A percentile compares a stretch with the other conserved stretches of the same genome.
phyloP scores from a whole-genome alignment of 30 jellyfish, hydroid and myxozoan genomes.

The Chrysaora quinquecirrha region DNA sequence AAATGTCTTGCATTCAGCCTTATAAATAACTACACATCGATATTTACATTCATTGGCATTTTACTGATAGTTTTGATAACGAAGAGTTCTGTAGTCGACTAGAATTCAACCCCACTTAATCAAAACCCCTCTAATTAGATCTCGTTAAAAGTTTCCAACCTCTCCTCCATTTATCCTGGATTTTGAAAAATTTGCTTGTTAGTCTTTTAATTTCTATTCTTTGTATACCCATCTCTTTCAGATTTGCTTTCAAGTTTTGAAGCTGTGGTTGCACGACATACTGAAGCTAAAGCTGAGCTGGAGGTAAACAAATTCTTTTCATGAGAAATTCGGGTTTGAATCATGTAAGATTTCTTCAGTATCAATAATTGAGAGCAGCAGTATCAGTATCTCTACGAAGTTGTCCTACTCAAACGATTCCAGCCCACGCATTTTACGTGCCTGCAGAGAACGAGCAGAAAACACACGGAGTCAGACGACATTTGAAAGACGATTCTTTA shows the following conservation, averaged over 20 bases:
- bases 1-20: no score
- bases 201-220: neutral
- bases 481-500: no score
- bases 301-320: slow-evolving; percentile 4
- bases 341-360: neutral
- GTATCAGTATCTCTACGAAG: neutral
- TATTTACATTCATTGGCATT: no score
- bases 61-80: neutral
- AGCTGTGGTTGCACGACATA: slow-evolving; percentile 25
- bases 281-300: slow-evolving; percentile 27
- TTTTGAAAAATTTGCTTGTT: no score
- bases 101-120: neutral
- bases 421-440: neutral
- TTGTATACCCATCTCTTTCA: neutral
- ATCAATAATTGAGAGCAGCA: neutral
- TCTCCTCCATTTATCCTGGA: no score
- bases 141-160: neutral
- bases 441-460: neutral
- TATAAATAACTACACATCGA: no score
- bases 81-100: neutral
- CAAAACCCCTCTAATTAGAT: neutral
- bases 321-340: neutral
- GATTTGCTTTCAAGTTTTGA: slow-evolving; percentile 49
- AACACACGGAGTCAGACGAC: no score
- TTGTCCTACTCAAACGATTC: neutral